phyloP scores from a whole-genome alignment of 2,797 vertebrate genomes.

The Sciurus carolinensis region DNA sequence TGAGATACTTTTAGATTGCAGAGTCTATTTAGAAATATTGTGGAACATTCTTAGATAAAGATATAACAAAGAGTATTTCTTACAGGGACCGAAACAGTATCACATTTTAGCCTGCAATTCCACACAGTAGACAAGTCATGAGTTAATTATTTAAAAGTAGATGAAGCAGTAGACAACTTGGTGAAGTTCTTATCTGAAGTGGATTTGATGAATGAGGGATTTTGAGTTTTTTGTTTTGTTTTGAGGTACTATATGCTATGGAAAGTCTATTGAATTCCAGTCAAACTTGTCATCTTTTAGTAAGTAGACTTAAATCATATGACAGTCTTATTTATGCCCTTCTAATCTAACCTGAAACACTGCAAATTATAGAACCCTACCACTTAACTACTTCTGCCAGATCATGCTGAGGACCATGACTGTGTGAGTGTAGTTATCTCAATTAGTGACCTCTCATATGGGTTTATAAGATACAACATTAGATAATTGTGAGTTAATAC shows the following conservation, averaged over 20 bases:
- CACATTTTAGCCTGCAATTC: not conserved
- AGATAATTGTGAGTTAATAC: not conserved
- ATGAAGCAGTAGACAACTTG: not conserved
- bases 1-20: not conserved
- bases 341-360: not conserved
- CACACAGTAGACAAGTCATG: not conserved
- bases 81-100: not conserved
- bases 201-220: not conserved
- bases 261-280: not conserved
- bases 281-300: not conserved
- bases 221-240: not conserved
- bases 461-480: not conserved
- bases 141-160: not conserved
- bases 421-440: not conserved
- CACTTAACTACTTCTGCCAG: not conserved
- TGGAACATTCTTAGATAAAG: not conserved
- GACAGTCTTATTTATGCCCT: not conserved
- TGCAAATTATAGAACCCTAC: not conserved
- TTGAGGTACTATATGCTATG: not conserved
- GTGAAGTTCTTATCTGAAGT: not conserved
- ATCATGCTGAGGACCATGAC: not conserved
- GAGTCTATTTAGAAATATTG: not conserved
- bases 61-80: not conserved
- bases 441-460: not conserved
- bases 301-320: not conserved